Conservation (phyloP, 2,888 invertebrate genomes). For the Lasioglossum morio region DNA sequence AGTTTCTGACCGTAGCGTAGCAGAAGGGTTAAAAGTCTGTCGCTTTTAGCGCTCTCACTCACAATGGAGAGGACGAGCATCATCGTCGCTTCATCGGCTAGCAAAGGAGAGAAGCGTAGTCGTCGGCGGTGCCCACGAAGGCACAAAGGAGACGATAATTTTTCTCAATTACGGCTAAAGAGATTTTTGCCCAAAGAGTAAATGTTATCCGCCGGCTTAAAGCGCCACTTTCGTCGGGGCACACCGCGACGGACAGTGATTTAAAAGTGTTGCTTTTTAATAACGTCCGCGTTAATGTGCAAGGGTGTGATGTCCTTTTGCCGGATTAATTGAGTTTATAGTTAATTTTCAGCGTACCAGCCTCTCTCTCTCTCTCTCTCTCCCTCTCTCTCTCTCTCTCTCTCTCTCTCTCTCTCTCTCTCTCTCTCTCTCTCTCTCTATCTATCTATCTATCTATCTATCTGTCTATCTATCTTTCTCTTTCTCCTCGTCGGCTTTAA, state of each 20-base stretch:
- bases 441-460: too few species aligned
- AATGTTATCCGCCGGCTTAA: conserved; percentile 56
- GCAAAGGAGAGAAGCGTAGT: conserved; percentile 5
- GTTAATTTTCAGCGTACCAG: conserved; percentile 65
- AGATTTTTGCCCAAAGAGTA: conserved; percentile 47
- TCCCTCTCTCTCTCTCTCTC: not conserved
- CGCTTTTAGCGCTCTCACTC: conserved; percentile 6
- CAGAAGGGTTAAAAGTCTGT: conserved; percentile 31
- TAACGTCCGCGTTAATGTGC: conserved; percentile 63
- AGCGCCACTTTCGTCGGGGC: conserved; percentile 38
- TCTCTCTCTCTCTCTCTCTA: not conserved
- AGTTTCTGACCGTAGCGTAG: conserved; percentile 19
- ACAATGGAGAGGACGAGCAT: not conserved
- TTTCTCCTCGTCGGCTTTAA: conserved; percentile 57
- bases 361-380: not conserved
- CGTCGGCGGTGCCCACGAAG: not conserved
- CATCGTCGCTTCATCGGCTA: conserved; percentile 9
- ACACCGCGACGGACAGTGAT: conserved; percentile 48
- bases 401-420: not conserved
- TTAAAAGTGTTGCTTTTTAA: conserved; percentile 65
- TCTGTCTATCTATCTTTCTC: not conserved
- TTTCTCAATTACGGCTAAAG: conserved; percentile 57
- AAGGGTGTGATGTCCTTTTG: conserved; percentile 56
- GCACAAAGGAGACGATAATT: conserved; percentile 52
- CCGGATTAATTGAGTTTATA: conserved; percentile 70